Evolutionary conservation across 2,113 vertebrate species (phyloP).

Genomic region (Piprites chloris): DNA sequence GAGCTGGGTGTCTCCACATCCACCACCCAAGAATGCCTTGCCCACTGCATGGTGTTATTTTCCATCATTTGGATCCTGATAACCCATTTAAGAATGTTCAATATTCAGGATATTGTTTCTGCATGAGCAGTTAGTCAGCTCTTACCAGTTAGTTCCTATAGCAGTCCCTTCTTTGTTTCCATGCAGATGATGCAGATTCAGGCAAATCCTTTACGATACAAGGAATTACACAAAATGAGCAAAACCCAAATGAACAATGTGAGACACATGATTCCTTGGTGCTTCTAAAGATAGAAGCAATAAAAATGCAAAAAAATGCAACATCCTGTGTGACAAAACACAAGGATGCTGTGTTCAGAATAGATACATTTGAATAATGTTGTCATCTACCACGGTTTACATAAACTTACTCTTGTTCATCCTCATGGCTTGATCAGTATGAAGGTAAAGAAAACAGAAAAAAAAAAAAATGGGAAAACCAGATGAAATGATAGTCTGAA

Average conservation of each 20-base stretch:
- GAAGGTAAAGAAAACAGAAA: neutral
- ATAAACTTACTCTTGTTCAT: neutral
- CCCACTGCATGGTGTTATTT: neutral
- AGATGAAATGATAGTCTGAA: neutral
- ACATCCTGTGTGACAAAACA: neutral
- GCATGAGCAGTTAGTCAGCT: neutral
- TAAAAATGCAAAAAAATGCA: neutral
- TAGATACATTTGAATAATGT: neutral
- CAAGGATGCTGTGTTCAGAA: neutral
- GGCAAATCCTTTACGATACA: neutral
- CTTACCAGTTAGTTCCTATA: neutral
- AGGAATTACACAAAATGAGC: neutral
- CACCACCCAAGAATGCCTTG: neutral
- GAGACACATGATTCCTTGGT: neutral
- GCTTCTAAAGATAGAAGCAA: neutral
- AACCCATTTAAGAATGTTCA: neutral
- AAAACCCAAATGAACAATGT: neutral
- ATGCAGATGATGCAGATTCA: neutral
- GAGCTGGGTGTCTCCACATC: neutral
- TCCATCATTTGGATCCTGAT: neutral
- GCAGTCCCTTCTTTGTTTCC: neutral
- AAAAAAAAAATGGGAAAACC: neutral
- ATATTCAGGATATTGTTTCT: neutral
- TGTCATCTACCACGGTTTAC: neutral
- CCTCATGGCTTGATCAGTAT: neutral